phyloP scores from a whole-genome alignment of 2,113 vertebrate species.

The Hyla sarda region DNA sequence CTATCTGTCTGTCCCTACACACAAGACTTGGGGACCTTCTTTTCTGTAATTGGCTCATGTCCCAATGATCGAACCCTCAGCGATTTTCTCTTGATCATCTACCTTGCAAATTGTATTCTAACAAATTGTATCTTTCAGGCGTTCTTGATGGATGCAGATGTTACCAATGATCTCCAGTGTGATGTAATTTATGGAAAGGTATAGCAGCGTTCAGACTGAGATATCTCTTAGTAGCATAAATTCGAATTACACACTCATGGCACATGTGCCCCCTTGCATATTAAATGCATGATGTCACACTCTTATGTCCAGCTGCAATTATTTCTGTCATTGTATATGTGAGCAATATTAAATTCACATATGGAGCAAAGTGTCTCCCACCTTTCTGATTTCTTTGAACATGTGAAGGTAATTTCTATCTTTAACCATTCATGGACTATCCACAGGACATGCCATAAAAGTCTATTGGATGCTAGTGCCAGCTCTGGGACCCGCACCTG shows the following conservation, averaged over 20 bases:
- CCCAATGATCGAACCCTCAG: no score
- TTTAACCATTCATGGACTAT: no score
- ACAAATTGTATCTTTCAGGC: constrained; percentile 68
- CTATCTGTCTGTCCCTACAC: no score
- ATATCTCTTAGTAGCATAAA: background rate
- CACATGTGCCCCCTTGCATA: background rate
- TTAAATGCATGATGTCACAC: background rate
- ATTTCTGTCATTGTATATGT: background rate
- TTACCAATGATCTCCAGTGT: constrained; percentile 72
- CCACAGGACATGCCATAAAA: no score
- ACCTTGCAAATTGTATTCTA: no score
- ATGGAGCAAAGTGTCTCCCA: background rate
- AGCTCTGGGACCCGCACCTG: no score
- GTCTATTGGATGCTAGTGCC: no score
- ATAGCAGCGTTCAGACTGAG: background rate
- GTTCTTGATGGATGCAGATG: constrained; percentile 69
- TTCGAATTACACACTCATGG: background rate
- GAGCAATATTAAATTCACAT: background rate
- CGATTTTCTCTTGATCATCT: no score
- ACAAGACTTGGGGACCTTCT: no score
- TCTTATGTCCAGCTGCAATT: background rate
- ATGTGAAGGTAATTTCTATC: no score
- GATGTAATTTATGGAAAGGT: constrained; percentile 73
- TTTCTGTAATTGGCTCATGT: no score
- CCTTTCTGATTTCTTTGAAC: background rate